These are phyloP conservation scores for Gavialis gangeticus DNA, from an alignment of 2,113 vertebrate species.

Conservation along the genomic window DNA sequence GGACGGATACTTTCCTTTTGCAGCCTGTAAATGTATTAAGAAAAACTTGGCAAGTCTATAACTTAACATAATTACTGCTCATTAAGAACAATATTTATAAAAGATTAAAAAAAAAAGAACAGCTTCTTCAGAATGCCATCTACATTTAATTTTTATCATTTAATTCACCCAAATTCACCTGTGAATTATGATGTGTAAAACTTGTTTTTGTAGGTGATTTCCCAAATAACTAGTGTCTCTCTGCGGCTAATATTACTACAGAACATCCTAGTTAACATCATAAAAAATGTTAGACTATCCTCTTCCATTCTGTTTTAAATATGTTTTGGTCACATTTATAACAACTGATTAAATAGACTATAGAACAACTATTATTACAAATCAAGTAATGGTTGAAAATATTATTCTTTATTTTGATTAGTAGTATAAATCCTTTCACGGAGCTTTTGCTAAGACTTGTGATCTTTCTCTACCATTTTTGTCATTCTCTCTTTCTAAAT, in stretches of 20 bases:
- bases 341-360: neutral
- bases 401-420: neutral
- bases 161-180: neutral
- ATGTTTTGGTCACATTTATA: neutral
- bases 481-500: neutral
- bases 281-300: neutral
- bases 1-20: neutral
- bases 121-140: neutral
- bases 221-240: neutral
- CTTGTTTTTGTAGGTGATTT: neutral
- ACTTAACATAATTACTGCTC: neutral
- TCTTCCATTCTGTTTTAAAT: neutral
- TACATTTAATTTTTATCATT: neutral
- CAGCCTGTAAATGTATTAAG: neutral
- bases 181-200: neutral
- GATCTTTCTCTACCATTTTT: neutral
- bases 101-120: neutral
- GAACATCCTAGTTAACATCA: neutral
- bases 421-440: neutral
- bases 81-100: neutral
- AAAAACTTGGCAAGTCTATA: neutral
- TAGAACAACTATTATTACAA: neutral
- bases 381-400: neutral
- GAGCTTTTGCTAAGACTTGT: neutral
- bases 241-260: rapidly evolving